These are phyloP conservation scores for Moxostoma hubbsi DNA, from an alignment of 2,797 vertebrate genomes.

Conservation along the genomic window DNA sequence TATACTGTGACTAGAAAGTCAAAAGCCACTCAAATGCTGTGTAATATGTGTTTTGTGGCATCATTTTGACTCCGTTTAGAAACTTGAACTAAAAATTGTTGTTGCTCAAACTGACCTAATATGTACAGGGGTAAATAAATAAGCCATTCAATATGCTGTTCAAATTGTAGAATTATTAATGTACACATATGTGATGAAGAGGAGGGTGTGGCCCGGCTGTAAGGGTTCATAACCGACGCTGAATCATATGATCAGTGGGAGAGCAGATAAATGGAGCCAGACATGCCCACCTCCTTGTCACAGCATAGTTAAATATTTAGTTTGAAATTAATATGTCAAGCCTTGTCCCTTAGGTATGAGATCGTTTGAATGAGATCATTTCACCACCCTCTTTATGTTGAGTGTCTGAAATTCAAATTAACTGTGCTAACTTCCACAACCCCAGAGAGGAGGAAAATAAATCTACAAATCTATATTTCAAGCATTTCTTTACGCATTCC, in stretches of 20 bases:
- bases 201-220: no score
- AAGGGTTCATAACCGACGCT: no score
- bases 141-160: background rate
- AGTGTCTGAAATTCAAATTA: constrained; percentile 28
- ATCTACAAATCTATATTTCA: constrained; percentile 90
- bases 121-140: constrained; percentile 8
- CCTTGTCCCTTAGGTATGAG: background rate
- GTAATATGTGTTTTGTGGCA: background rate
- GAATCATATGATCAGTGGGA: no score
- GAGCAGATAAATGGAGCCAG: no score
- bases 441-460: constrained; percentile 61
- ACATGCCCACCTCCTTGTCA: no score
- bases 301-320: constrained; percentile 29
- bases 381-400: constrained; percentile 7
- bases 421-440: background rate
- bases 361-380: background rate
- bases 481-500: constrained; percentile 82
- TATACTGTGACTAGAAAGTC: no score
- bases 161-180: background rate
- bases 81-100: background rate
- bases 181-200: background rate
- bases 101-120: background rate
- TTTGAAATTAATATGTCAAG: constrained; percentile 1
- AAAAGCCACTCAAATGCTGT: background rate
- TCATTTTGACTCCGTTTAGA: background rate